Evolutionary conservation across 2,113 vertebrate species (phyloP), one percentile per base, ranked within the genome.

Genomic region (Coturnix japonica): DNA sequence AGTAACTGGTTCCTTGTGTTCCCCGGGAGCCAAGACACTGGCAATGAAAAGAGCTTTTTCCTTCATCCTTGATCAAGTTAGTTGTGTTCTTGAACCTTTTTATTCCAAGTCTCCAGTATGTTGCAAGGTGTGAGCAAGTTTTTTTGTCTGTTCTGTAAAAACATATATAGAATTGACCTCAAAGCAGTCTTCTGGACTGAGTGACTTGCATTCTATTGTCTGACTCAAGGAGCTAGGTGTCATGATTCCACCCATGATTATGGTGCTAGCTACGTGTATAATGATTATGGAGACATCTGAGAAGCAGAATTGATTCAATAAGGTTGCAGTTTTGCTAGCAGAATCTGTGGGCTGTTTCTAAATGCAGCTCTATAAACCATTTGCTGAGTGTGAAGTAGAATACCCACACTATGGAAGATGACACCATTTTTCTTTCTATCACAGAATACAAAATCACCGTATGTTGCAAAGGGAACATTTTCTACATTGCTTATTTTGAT

Each of bases 21-120:
- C 25, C 3, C 0, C 0, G 0, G 3, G 6, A 28, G 4, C 22
- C 63, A 64, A 72, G 39, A 7, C 11, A 7, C 17, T 54, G 46
- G 16, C 28, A 63, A 13, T 47, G 15, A 20, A 35, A 18, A 25
- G 7, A 12, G 22, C 26, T 44, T 72, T 67, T 72, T 60, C n/a
- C 22, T 61, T 64, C 20, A 63, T 54, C 7, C 10, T 30, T 3
- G 43, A 25, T 74, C 43, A 60, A 69, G 25, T 7, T 79, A 7
- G 5, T 59, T 74, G 6, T 75, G 31, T n/a, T 19, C 77, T 89
- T n/a, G 23, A 14, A 20, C 8, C 26, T 77, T 85, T 44, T 49
- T 56, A 51, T 72, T 69, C 13, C 22, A 56, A 59, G 12, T 37
- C 6, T 60, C 1, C 0, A 35, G 35, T 26, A 26, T 1, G 1